phyloP scores from a whole-genome alignment of 2,888 invertebrate species.

The Cataglyphis rosenhaueri region DNA sequence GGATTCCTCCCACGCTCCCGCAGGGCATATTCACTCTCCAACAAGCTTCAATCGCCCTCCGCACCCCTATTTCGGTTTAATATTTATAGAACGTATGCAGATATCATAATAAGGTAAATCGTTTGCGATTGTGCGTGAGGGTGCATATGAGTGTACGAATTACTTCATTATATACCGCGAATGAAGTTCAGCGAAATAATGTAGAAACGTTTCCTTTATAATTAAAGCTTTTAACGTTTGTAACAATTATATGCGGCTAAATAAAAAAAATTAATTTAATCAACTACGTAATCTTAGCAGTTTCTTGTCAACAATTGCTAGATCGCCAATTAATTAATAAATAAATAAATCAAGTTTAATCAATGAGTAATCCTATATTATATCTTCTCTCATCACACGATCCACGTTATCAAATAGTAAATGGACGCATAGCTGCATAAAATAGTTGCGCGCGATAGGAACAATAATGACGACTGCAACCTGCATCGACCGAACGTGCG shows the following conservation, averaged over 20 bases:
- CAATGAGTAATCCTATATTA: constrained; percentile 1
- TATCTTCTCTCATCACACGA: not conserved
- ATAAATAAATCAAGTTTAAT: not conserved
- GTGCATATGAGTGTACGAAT: constrained; percentile 22
- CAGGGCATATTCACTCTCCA: constrained; percentile 74
- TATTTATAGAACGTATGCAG: constrained; percentile 51
- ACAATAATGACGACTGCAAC: constrained; percentile 45
- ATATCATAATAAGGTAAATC: constrained; percentile 52
- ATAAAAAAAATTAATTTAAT: constrained; percentile 1
- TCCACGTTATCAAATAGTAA: not conserved
- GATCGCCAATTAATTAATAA: not conserved
- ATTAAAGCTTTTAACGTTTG: constrained; percentile 13
- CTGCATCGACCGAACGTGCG: constrained; percentile 57
- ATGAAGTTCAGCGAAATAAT: constrained; percentile 31
- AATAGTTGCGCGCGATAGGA: constrained; percentile 51
- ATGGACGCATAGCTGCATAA: constrained; percentile 1
- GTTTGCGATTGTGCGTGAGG: constrained; percentile 46
- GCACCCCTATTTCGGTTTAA: constrained; percentile 40
- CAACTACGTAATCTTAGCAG: not conserved
- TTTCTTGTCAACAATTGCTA: not conserved
- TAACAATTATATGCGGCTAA: not conserved
- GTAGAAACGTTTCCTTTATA: constrained; percentile 23
- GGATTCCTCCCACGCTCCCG: constrained; percentile 68
- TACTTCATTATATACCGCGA: constrained; percentile 32
- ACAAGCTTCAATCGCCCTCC: constrained; percentile 72